phyloP scores from a whole-genome alignment of 1,140 invertebrate genomes.

The Sesamia nonagrioides region DNA sequence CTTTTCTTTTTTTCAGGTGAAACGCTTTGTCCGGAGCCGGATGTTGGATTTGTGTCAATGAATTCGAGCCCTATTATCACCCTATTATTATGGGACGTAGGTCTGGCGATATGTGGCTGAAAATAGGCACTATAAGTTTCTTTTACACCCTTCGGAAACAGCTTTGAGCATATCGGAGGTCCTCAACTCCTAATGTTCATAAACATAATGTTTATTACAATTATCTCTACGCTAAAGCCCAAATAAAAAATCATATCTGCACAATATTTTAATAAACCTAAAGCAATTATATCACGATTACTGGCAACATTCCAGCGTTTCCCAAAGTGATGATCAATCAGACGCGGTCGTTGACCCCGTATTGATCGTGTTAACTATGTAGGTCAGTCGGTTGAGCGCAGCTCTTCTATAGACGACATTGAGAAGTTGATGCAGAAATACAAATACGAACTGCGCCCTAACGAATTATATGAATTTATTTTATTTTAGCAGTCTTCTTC shows the following conservation, averaged over 20 bases:
- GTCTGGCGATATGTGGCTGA: too few species aligned
- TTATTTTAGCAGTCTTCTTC: background rate
- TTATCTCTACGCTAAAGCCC: too few species aligned
- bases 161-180: too few species aligned
- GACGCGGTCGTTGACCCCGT: constrained; percentile 40
- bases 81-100: too few species aligned
- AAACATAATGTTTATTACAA: too few species aligned
- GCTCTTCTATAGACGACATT: constrained; percentile 9
- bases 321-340: constrained; percentile 39
- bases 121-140: too few species aligned
- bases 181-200: too few species aligned
- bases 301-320: constrained; percentile 16
- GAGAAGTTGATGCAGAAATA: background rate
- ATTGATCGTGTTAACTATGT: constrained; percentile 55
- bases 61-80: too few species aligned
- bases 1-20: too few species aligned
- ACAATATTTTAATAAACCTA: background rate
- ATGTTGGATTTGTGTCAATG: too few species aligned
- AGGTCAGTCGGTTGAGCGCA: constrained; percentile 51
- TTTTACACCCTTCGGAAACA: too few species aligned
- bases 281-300: background rate
- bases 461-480: background rate
- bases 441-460: background rate
- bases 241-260: background rate
- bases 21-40: too few species aligned